Evolutionary conservation across 2,888 invertebrate genomes (phyloP), one percentile per base, ranked within the genome.

Genomic region (Theretra japonica): DNA sequence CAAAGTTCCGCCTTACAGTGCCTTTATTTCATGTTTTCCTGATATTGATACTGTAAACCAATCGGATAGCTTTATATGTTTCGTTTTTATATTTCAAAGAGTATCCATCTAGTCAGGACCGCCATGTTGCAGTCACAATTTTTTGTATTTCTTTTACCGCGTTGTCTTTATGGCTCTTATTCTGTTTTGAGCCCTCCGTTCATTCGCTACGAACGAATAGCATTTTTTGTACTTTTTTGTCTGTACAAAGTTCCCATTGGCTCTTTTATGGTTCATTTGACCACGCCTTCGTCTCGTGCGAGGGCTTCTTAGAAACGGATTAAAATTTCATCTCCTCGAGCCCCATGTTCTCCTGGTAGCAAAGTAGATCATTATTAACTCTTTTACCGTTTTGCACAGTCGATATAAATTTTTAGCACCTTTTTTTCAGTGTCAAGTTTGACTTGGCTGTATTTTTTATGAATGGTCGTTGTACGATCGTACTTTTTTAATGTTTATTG

Each of bases 341-440:
- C 25, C n/a, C 28, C 79, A 85, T 93, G 87, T 72, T 75, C 71
- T 75, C 90, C 86, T 89, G 80, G 90, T 93, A 85, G 73, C 76
- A 79, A 90, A 88, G 82, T 86, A 85, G 90, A 86, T 84, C 88
- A 87, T 80, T 75, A 83, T 80, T 81, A 87, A 86, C 85, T 81
- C 87, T 84, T 90, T 82, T 48, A 71, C 76, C 74, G 68, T 70
- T 76, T 78, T 70, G 73, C 69, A 17, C 17, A 72, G n/a, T 19
- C 6, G 5, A 33, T 30, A n/a, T 68, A 19, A 21, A 48, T 33
- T 33, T 68, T 50, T 25, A 17, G 28, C 17, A 15, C 41, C 11
- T 41, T 41, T 15, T 41, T 41, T 41, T 41, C 11, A 2, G 15
- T 11, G 41, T 41, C 41, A 41, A 15, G 41, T 41, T 41, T 41